Conservation (phyloP, 2,888 invertebrate species). For the Aspidiotus destructor region DNA sequence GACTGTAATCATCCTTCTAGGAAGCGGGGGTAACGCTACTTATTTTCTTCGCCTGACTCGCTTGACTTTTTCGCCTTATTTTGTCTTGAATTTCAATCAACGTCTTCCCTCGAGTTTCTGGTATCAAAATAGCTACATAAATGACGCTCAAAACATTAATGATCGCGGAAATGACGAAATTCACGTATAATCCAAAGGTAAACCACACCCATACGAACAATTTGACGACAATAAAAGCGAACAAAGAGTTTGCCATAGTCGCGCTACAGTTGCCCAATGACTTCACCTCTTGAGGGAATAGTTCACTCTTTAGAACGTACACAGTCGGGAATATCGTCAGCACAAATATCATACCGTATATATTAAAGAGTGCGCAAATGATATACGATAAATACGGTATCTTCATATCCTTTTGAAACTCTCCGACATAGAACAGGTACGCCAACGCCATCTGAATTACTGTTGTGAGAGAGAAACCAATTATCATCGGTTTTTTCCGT, state of each 20-base stretch:
- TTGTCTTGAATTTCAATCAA: conserved; percentile 15
- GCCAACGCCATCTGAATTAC: neutral
- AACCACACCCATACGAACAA: conserved; percentile 7
- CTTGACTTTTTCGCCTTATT: too few relatives aligned
- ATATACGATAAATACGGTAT: conserved; percentile 17
- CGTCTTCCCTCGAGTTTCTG: conserved; percentile 12
- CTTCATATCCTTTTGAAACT: neutral
- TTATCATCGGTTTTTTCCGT: conserved; percentile 33
- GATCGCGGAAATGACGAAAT: conserved; percentile 1
- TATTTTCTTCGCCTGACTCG: too few relatives aligned
- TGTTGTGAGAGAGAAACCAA: neutral
- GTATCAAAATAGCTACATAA: conserved; percentile 12
- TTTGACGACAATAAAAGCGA: conserved; percentile 11
- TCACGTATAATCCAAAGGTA: conserved; percentile 6
- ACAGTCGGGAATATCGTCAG: neutral
- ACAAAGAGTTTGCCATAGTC: neutral
- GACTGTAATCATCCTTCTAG: too few relatives aligned
- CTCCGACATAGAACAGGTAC: neutral
- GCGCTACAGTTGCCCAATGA: conserved; percentile 9
- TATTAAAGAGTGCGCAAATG: conserved; percentile 3
- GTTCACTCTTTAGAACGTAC: conserved; percentile 13
- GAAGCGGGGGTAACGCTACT: too few relatives aligned
- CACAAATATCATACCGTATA: conserved; percentile 13
- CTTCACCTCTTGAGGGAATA: conserved; percentile 17
- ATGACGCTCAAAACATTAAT: neutral